phyloP scores from a whole-genome alignment of 2,113 vertebrate species.

The Australoheros scitulus region DNA sequence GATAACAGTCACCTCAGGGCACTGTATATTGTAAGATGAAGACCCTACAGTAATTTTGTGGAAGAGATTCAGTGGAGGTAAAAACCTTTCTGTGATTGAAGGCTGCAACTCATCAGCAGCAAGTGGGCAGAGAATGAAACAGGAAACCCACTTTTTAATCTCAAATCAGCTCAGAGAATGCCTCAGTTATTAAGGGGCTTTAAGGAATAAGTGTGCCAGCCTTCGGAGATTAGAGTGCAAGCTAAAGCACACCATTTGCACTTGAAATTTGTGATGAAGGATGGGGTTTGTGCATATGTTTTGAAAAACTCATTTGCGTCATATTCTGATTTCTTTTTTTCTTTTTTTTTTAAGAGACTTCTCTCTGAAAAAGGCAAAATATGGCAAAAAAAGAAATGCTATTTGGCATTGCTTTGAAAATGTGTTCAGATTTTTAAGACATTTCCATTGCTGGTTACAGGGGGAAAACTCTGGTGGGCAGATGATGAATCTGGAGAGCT shows the following conservation, averaged over 20 bases:
- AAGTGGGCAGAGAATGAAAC: slow-evolving; percentile 4
- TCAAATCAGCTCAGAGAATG: slow-evolving; percentile 39
- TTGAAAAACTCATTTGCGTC: slow-evolving; percentile 9
- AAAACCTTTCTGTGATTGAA: slow-evolving; percentile 13
- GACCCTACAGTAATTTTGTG: neutral
- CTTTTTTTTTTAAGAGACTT: neutral
- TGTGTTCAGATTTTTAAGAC: neutral
- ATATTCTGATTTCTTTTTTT: neutral
- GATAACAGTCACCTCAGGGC: no score
- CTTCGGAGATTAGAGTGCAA: slow-evolving; percentile 29
- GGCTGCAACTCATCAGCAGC: neutral
- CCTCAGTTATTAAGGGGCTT: slow-evolving; percentile 45
- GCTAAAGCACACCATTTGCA: slow-evolving; percentile 18
- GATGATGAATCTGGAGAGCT: slow-evolving; percentile 92
- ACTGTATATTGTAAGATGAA: no score
- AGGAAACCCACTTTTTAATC: slow-evolving; percentile 35
- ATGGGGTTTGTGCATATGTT: neutral
- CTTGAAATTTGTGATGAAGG: slow-evolving; percentile 11
- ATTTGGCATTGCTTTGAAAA: neutral
- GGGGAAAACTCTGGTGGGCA: slow-evolving; percentile 97
- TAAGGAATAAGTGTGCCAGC: slow-evolving; percentile 15
- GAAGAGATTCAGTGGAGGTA: neutral
- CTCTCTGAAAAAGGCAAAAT: neutral
- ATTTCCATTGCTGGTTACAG: slow-evolving; percentile 76
- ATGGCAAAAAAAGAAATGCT: neutral